These are phyloP conservation scores for Mormyrus iriodes DNA, from an alignment of 2,113 vertebrate genomes.

Conservation along the genomic window DNA sequence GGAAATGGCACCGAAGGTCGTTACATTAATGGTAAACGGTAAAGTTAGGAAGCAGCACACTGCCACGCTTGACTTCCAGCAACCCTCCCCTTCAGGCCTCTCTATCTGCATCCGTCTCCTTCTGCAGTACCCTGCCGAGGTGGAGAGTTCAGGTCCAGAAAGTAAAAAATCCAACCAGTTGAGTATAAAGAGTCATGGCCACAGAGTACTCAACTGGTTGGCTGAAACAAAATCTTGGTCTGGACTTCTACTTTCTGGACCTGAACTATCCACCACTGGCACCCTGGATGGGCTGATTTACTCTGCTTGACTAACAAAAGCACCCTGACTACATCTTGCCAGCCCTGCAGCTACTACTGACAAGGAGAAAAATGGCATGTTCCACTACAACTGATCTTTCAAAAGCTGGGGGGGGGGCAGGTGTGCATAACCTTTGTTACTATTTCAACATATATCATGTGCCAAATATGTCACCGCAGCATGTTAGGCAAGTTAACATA, in stretches of 20 bases:
- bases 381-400: neutral
- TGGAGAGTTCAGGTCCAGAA: neutral
- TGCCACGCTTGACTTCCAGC: too few relatives aligned
- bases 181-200: neutral
- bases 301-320: neutral
- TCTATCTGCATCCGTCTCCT: neutral
- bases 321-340: neutral
- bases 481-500: neutral
- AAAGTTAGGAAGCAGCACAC: neutral
- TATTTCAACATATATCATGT: constrained; percentile 5
- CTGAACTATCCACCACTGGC: neutral
- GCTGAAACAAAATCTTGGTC: neutral
- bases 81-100: neutral
- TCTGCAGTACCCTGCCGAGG: neutral
- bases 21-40: too few relatives aligned
- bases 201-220: neutral
- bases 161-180: neutral
- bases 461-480: neutral
- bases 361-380: neutral
- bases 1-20: neutral
- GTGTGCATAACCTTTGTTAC: neutral
- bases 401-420: neutral
- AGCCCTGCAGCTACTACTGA: neutral
- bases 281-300: neutral
- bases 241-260: neutral